Base-by-base conservation (phyloP, 2,888 invertebrate species). In the Thelaira solivaga region DNA sequence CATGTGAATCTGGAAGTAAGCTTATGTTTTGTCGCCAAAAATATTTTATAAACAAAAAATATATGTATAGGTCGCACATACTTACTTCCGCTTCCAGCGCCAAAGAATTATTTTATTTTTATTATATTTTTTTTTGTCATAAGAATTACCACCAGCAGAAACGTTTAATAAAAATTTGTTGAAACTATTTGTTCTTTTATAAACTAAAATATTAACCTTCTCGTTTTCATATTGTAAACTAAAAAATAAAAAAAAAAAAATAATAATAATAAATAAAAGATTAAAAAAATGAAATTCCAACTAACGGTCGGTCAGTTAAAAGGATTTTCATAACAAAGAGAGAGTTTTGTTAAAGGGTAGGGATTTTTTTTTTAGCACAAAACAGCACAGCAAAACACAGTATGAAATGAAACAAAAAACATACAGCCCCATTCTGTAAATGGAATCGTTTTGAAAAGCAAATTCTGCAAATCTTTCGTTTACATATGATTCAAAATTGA, bases 11-110 rank as follows among this genome's bases (percentile, higher is more conserved):
- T n/a, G n/a, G n/a, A n/a, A n/a, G n/a, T 61, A 41, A 65, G 65
- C 29, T 47, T 61, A 65, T 74, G 69, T 67, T 78, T 74, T 71
- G 69, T 65, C 61, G 68, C 64, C 57, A 59, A 67, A 74, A 65
- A 29, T 36, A 11, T 36, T 31, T 16, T 34, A 45, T 41, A n/a
- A n/a, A 10, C 49, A 51, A 22, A 4, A 43, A 16, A 7, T 36
- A 4, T 57, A 45, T 18, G 5, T 31, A 1, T 67, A 16, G 4
- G 43, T 16, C 26, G 18, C 2, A 7, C 16, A 8, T 29, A 41
- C 10, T 13, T n/a, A 39, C n/a, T 39, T 57, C 26, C 29, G 13
- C 22, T 29, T n/a, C 11, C 36, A 18, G 1, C 1, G 7, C n/a
- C 5, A 24, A 1, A 18, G 11, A 13, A 6, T 24, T 24, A 10